Base-by-base conservation (phyloP, 1,140 invertebrate genomes). In the Zophobas atratus region DNA sequence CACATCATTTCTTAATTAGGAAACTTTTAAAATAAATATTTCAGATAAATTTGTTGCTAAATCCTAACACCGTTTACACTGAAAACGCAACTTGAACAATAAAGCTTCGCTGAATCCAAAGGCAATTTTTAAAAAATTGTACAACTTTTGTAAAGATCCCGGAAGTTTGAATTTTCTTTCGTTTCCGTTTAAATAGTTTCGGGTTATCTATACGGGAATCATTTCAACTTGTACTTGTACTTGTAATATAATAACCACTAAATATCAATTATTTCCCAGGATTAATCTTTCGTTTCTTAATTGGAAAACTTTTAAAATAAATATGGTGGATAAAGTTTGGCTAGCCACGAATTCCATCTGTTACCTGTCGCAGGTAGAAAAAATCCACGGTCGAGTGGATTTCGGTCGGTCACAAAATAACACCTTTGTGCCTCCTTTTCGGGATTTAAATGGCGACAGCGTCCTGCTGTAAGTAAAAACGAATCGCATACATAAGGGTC, bases 401-500 rank as follows among this genome's bases (percentile, higher is more conserved):
- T 51, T 67, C 20, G 32, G 3, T 20, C 38, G 60, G 60, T 41
- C 60, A 67, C 60, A 67, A 67, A 67, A 67, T 67, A 67, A 67
- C 60, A 67, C 60, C 60, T 67, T 48, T 67, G 60, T 39, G 60
- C 39, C 60, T 67, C 33, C 60, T 48, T 51, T 51, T 51, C 8
- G 60, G 39, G 60, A 67, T 67, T 67, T 67, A 67, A 67, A 67
- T 67, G 39, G 36, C 38, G 60, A 32, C 60, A 41, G 49, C n/a
- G 3, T 63, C 57, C 38, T 63, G 39, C 43, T 67, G 38, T 67
- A 67, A 67, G 60, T 67, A 67, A 67, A 67, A 67, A 67, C 60
- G 60, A 67, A 67, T 67, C 60, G 60, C 60, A 67, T 67, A 67
- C 60, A 41, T 63, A 63, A 63, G 38, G 57, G 57, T 67, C 60